Base-by-base conservation (phyloP, 2,888 invertebrate species). In the Anthoptus insignis region DNA sequence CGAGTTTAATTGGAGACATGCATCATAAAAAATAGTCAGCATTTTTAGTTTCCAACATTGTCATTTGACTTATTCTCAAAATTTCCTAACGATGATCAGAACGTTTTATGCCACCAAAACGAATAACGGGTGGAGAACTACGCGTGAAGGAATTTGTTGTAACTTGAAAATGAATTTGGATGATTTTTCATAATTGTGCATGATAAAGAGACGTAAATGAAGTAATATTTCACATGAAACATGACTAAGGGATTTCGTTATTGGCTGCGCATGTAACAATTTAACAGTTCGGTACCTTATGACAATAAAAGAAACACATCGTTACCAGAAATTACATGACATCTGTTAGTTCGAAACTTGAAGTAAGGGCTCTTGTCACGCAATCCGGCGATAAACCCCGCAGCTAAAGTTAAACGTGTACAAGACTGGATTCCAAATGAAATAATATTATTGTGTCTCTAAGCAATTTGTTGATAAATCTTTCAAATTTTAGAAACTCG, bases 241-340 rank as follows among this genome's bases (percentile, higher is more conserved):
- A 54, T 37, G 58, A 57, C 63, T 60, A 50, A 52, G 64, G 59
- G 59, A 70, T 67, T 49, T 64, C 52, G 64, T 50, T 64, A 42
- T 58, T 64, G 52, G 58, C 32, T 50, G 52, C 32, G 42, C 52
- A 64, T 64, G 64, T 64, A 52, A 64, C 64, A 64, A 64, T 64
- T 64, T 64, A 64, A 74, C 71, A 72, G 68, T 73, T 74, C 71
- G 77, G 77, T 79, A 79, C 79, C 80, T 78, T 76, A 78, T 87
- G 84, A 88, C 88, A 88, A 84, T 86, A 84, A 88, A 83, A 89
- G 80, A 89, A 91, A 89, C 89, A 91, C 85, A 77, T 89, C 83
- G 88, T 90, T 91, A 90, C 82, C 85, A 80, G 84, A 88, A 89
- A 90, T 91, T 88, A 91, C 91, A 90, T 82, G 89, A 89, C 83